Evolutionary conservation across 2,113 vertebrate species (phyloP).

Genomic region (Catharus fuscescens): DNA sequence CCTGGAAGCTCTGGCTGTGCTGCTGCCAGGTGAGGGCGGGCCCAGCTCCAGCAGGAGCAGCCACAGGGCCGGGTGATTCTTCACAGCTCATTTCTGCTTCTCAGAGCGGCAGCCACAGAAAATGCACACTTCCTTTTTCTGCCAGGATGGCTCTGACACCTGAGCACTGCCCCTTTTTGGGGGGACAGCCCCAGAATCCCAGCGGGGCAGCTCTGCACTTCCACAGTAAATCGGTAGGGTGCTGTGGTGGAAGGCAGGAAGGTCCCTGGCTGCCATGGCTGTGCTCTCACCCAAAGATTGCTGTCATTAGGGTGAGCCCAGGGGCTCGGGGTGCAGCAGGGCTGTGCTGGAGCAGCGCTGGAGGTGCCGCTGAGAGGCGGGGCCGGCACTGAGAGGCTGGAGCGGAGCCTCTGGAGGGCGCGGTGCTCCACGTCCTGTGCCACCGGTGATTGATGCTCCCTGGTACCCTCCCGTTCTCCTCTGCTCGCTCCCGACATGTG

Average conservation of each 20-base stretch:
- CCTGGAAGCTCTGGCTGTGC: neutral
- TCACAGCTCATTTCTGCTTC: neutral
- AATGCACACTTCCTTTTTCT: neutral
- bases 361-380: neutral
- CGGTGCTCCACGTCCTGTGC: conserved; percentile 5
- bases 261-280: neutral
- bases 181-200: neutral
- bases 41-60: accelerated
- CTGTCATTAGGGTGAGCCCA: neutral
- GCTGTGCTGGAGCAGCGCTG: neutral
- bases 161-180: accelerated
- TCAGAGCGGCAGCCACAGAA: neutral
- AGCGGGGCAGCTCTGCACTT: neutral
- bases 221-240: neutral
- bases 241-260: neutral
- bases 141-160: neutral
- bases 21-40: neutral
- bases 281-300: accelerated
- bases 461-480: neutral
- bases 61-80: neutral
- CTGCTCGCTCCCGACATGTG: neutral
- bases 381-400: neutral
- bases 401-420: conserved; percentile 27
- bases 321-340: neutral
- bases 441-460: conserved; percentile 4